A percentile compares a stretch with the other conserved stretches of the same genome.
phyloP scores from a whole-genome alignment of 2,888 invertebrate genomes.

The Vanessa cardui region DNA sequence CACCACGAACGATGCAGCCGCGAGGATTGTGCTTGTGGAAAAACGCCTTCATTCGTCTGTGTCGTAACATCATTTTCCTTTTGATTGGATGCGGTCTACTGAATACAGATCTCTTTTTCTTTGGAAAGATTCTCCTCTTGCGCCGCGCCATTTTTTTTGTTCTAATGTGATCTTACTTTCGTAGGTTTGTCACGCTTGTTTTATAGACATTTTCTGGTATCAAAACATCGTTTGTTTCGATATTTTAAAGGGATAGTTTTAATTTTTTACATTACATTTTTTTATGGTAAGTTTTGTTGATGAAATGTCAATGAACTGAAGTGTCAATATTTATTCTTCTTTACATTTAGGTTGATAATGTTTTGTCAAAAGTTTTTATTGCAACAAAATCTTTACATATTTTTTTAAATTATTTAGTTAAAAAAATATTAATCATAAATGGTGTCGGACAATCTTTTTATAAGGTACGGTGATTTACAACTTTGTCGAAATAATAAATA shows the following conservation, averaged over 20 bases:
- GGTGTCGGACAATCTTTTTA: no score
- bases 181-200: not conserved
- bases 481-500: no score
- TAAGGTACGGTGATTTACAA: no score
- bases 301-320: constrained; percentile 14
- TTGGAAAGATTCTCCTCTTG: constrained; percentile 57
- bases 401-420: no score
- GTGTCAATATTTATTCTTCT: constrained; percentile 25
- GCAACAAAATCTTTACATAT: no score
- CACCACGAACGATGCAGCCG: constrained; percentile 49
- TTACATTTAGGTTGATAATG: constrained; percentile 25
- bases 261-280: constrained; percentile 32
- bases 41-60: constrained; percentile 60
- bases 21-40: constrained; percentile 61
- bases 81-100: constrained; percentile 65
- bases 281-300: constrained; percentile 9
- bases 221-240: not conserved
- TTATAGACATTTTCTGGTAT: not conserved
- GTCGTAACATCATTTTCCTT: constrained; percentile 59
- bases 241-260: not conserved
- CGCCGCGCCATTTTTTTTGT: constrained; percentile 56
- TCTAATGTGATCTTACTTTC: not conserved
- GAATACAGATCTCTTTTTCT: constrained; percentile 62
- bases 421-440: no score
- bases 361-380: not conserved